Evolutionary conservation across 2,888 invertebrate genomes (phyloP), one percentile per base, ranked within the genome.

Genomic region (Dorcus hopei): DNA sequence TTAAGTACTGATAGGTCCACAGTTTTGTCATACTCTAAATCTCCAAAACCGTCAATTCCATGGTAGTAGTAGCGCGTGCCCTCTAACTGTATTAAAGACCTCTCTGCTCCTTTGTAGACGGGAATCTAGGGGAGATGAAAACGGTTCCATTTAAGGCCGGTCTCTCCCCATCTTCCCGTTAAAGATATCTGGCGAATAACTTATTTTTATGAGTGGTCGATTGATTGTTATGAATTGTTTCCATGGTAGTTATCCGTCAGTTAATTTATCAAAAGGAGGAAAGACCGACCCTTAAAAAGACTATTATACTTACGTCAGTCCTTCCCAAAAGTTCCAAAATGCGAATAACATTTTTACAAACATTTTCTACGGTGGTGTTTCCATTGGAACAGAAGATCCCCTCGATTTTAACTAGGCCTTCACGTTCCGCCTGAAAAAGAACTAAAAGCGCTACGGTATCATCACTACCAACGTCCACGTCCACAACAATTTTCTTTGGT

Each of bases 381-480:
- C 93, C 93, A 65, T 85, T 82, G 1, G 84, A 87, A 48, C 89
- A 89, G 0, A 91, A 92, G 1, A 92, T 81, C 1, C 83, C 91
- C 45, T 88, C 70, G 39, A 91, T 72, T 61, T 85, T 70, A 38
- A 82, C 70, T 51, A 74, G 65, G 2, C 74, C 73, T 9, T 73
- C 63, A 49, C 72, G 74, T 57, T 84, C 82, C 1, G 83, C 82
- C 38, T 80, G 78, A 2, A 85, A 70, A 2, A 86, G 74, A 68
- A 85, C 73, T 47, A 84, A 74, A 39, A 87, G 67, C 0, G 85
- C 86, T 72, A 84, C 78, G 8, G 85, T 85, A 74, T 87, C 87
- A 65, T 87, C 87, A 9, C 81, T 79, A 0, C 87, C 87, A 26
- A 82, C 82, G 70, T 87, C 86, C 48, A 83, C 82, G 66, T 87